phyloP scores from a whole-genome alignment of 2,888 invertebrate species.

The Tenthredo notha region DNA sequence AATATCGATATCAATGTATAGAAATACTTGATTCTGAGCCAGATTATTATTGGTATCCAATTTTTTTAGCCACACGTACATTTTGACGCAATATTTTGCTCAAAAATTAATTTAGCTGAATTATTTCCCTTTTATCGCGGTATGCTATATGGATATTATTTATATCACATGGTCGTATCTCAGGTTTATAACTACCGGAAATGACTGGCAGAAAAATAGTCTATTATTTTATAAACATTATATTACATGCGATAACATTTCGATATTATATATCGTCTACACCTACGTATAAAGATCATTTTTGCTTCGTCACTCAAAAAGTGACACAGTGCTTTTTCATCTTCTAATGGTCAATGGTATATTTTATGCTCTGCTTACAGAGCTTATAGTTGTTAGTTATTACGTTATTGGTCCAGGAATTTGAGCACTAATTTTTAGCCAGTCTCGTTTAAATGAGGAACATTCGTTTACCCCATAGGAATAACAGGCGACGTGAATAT shows the following conservation, averaged over 20 bases:
- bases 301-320: neutral
- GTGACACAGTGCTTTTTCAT: neutral
- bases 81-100: neutral
- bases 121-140: neutral
- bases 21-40: neutral
- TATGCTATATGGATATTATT: neutral
- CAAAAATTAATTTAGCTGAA: neutral
- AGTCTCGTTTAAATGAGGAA: neutral
- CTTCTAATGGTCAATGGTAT: neutral
- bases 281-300: neutral
- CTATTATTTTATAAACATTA: neutral
- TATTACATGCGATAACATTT: neutral
- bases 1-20: neutral
- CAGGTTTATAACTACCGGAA: neutral
- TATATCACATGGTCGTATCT: neutral
- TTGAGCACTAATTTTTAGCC: neutral
- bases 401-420: neutral
- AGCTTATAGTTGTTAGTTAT: no score
- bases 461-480: neutral
- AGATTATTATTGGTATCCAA: neutral
- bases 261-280: neutral
- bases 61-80: neutral
- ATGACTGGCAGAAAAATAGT: neutral
- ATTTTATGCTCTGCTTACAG: no score
- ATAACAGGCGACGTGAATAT: neutral